Evolutionary conservation across 2,113 vertebrate species (phyloP), one percentile per base, ranked within the genome.

Genomic region (Blennius ocellaris): DNA sequence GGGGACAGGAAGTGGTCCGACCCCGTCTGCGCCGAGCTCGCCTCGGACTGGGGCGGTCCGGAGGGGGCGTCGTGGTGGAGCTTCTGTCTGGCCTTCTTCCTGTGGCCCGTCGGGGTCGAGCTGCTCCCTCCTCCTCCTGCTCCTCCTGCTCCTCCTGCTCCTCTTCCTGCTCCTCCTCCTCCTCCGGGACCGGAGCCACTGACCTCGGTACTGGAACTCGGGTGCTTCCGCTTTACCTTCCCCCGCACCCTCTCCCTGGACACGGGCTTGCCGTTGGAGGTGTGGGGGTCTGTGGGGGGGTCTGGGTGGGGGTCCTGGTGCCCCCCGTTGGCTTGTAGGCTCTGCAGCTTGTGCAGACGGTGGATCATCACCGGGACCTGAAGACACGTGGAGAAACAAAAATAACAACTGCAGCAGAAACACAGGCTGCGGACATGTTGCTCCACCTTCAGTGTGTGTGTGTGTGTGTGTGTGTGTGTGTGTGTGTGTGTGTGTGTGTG

Each of bases 11-110:
- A 89, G 43, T 97, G 97, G 87, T 96, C 98, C 7, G 95, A 96
- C 69, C 97, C 97, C 67, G 98, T 97, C 77, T 98, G 95, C 95
- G 96, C 95, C 0, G 96, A 94, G 80, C 97, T 97, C 96, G 96
- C 95, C 92, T 97, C 97, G 11, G 97, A 96, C 97, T 97, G 98
- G 90, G 97, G 97, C 17, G 38, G 57, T n/a, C 12, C 5, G 30
- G 73, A 12, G 0, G 68, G 40, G 15, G 66, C 11, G 0, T 93
- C 90, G 69, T 95, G 96, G 72, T 94, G 94, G 51, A 96, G 84
- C 69, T 97, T 98, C 16, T 97, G 96, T 69, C 97, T 97, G 8
- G 92, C 95, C 79, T 96, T 97, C 43, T 93, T 93, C 52, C 94
- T 95, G 49, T 89, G 93, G 0, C 97, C 96, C 73, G 90, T 92